These are phyloP conservation scores for Pemphigus obesinymphae DNA, from an alignment of 1,140 invertebrate genomes.

Conservation along the genomic window DNA sequence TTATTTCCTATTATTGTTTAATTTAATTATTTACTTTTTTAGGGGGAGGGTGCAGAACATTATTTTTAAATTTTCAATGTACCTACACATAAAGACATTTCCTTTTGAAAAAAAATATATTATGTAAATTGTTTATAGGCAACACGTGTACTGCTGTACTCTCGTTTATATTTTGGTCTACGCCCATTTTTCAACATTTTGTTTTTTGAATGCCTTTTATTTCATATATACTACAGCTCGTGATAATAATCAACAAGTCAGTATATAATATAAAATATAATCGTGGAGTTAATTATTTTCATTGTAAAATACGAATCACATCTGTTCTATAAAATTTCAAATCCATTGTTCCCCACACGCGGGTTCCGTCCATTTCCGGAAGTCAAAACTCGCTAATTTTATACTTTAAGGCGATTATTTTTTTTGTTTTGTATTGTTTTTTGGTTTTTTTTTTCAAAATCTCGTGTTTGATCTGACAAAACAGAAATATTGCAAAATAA, in stretches of 20 bases:
- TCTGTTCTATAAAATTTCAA: not conserved
- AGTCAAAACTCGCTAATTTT: not conserved
- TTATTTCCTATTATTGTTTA: too few relatives aligned
- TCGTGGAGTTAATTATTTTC: constrained; percentile 14
- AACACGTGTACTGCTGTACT: too few relatives aligned
- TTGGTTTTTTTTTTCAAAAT: not conserved
- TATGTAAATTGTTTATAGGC: too few relatives aligned
- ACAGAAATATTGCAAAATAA: too few relatives aligned
- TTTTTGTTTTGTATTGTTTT: not conserved
- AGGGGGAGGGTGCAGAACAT: too few relatives aligned
- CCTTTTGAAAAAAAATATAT: too few relatives aligned
- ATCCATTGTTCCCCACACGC: not conserved
- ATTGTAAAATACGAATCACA: constrained; percentile 13
- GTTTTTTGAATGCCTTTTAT: not conserved
- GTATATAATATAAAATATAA: too few relatives aligned
- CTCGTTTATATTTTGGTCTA: not conserved
- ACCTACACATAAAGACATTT: too few relatives aligned
- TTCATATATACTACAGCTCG: not conserved
- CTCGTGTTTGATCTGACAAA: too few relatives aligned
- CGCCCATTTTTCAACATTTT: constrained; percentile 8
- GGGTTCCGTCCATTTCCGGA: not conserved
- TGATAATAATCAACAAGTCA: not conserved
- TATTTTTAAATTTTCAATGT: too few relatives aligned
- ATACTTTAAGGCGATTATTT: not conserved
- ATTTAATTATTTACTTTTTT: too few relatives aligned